Evolutionary conservation across 35 echinoderm and acorn worm genomes (phyloP), one percentile per base, ranked within the genome.

Genomic region (Patiria miniata): DNA sequence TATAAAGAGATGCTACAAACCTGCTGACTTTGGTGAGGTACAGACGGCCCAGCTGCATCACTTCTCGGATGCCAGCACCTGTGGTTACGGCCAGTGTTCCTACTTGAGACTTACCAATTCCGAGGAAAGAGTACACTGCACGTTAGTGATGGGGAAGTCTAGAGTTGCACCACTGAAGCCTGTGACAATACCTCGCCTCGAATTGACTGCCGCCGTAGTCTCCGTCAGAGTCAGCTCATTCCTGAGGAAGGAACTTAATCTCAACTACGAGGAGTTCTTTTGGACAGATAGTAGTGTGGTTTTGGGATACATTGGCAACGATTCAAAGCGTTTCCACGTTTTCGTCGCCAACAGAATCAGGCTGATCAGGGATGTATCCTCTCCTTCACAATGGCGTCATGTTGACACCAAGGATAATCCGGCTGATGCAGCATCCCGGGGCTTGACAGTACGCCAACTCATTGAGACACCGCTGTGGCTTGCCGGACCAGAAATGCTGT

Each of bases 231-330:
- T 88, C 19, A 83, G 85, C 40, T 36, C 50, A 23, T 52, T 94
- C 59, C 58, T 86, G 21, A 55, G 79, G 50, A 76, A 85, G 21
- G 93, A 91, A 61, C 42, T 95, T 12, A 40, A 47, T 18, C n/a
- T 32, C 18, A 32, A 82, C 47, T 40, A 22, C 30, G 8, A 77
- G 15, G 58, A 86, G 37, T 40, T 73, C 78, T 91, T 92, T 61
- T 88, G 77, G 68, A 96, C 94, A 10, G 94, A 96, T 57, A 92
- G 94, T 23, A 80, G 50, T 36, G 81, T 96, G 7, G 94, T 92
- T 1, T 40, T 96, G 0, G 94, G 89, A 39, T 94, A 94, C 51
- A 94, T 90, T 1, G 65, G 79, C 39, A 94, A 94, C 51, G 78
- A 77, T 8, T 33, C 73, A 38, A 83, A 40, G 81, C 42, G 92